Evolutionary conservation across 2,113 vertebrate genomes (phyloP).

Genomic region (Myiozetetes cayanensis): DNA sequence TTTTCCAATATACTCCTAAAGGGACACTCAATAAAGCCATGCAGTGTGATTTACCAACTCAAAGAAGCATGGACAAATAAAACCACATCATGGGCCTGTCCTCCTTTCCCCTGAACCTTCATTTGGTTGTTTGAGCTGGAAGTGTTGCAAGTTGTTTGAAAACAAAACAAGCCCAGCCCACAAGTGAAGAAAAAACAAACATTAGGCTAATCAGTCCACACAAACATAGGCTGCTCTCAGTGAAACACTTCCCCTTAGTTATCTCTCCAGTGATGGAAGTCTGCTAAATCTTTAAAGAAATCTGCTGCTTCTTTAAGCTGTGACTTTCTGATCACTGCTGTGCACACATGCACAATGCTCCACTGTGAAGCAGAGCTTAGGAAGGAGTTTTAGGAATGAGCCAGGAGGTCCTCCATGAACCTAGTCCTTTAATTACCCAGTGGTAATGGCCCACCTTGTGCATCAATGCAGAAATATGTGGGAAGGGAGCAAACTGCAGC

Average conservation of each 20-base stretch:
- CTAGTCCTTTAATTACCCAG: neutral
- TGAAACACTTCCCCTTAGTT: neutral
- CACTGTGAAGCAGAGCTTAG: neutral
- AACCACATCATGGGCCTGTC: neutral
- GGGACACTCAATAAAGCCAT: conserved; percentile 56
- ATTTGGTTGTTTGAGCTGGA: neutral
- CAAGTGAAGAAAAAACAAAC: neutral
- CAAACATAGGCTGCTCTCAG: neutral
- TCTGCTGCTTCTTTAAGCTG: neutral
- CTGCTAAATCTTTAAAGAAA: neutral
- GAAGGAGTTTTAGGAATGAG: neutral
- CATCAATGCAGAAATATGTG: neutral
- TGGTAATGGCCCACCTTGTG: neutral
- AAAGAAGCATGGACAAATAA: conserved; percentile 46
- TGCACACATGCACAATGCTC: neutral
- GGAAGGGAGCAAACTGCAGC: neutral
- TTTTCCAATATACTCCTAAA: conserved; percentile 63
- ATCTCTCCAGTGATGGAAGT: neutral
- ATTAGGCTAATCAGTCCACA: neutral
- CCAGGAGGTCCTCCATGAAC: neutral
- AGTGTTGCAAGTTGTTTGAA: neutral
- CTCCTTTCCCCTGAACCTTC: neutral
- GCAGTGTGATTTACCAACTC: conserved; percentile 59
- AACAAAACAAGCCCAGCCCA: neutral
- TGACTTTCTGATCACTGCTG: neutral